These are phyloP conservation scores for Heterodera carotae DNA, from an alignment of 1,140 invertebrate species.

Conservation along the genomic window DNA sequence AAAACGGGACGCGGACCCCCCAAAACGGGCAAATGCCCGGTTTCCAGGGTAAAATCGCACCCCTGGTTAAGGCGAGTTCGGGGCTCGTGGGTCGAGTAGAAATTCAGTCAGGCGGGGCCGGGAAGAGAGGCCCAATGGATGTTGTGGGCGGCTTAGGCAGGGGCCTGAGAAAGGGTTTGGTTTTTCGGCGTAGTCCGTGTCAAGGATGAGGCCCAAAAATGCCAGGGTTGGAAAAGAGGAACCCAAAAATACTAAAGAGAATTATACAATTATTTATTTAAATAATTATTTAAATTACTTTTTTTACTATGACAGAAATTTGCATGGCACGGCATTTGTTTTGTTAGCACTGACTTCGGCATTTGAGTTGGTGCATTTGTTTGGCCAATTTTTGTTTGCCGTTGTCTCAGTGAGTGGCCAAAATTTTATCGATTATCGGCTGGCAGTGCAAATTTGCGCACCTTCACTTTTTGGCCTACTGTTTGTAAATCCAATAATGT, in stretches of 20 bases:
- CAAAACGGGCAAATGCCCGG: too few species aligned
- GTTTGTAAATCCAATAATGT: not conserved
- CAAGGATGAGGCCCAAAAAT: too few species aligned
- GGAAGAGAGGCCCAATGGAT: too few species aligned
- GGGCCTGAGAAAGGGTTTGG: too few species aligned
- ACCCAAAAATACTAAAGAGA: not conserved
- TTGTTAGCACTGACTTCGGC: constrained; percentile 21
- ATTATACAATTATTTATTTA: not conserved
- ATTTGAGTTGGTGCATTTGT: constrained; percentile 27
- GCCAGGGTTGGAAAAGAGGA: too few species aligned
- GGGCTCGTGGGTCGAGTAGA: too few species aligned
- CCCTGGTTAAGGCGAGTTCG: too few species aligned
- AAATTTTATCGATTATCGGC: constrained; percentile 23
- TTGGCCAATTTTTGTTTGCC: constrained; percentile 10
- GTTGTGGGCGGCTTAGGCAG: too few species aligned
- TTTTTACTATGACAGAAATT: constrained; percentile 6
- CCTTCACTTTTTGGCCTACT: not conserved
- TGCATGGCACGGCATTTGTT: constrained; percentile 17
- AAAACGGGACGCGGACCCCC: too few species aligned
- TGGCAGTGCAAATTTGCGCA: not conserved
- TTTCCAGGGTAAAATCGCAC: too few species aligned
- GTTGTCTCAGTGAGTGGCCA: constrained; percentile 13
- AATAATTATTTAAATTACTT: not conserved
- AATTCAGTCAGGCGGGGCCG: too few species aligned
- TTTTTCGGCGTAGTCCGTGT: too few species aligned